These are phyloP conservation scores for Cuniculus paca DNA, from an alignment of 2,797 vertebrate genomes.

Conservation along the genomic window DNA sequence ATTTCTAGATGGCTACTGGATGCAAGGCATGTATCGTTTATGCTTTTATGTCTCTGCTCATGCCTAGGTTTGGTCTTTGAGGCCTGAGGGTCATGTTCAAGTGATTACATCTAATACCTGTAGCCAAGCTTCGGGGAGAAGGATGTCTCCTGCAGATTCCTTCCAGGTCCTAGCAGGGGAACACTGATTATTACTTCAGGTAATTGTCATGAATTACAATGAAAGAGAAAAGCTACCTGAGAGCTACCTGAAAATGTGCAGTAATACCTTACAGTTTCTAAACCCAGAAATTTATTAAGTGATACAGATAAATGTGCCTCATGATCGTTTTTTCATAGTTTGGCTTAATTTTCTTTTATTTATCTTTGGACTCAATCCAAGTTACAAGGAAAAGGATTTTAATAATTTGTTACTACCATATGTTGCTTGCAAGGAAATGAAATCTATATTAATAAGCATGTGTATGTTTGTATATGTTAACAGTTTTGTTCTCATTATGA, in stretches of 20 bases:
- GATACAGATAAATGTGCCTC: not conserved
- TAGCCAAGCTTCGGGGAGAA: not conserved
- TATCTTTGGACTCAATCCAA: not conserved
- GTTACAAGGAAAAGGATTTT: not conserved
- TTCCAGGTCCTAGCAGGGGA: not conserved
- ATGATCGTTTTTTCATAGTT: not conserved
- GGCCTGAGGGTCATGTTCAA: not conserved
- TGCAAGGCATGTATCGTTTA: not conserved
- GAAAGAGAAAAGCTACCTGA: not conserved
- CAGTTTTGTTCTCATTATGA: not conserved
- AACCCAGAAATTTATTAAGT: not conserved
- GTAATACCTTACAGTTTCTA: not conserved
- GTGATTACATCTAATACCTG: not conserved
- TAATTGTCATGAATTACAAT: not conserved
- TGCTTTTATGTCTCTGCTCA: not conserved
- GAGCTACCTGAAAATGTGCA: too few species aligned
- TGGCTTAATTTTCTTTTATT: not conserved
- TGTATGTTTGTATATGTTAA: not conserved
- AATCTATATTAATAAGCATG: not conserved
- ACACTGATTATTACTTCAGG: slow-evolving; percentile 4
- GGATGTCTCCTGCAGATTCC: not conserved
- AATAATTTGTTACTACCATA: not conserved
- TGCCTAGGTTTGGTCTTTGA: not conserved
- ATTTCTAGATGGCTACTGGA: not conserved
- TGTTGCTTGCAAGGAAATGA: not conserved